Base-by-base conservation (phyloP, 1,140 invertebrate genomes). In the Streblospio benedicti region DNA sequence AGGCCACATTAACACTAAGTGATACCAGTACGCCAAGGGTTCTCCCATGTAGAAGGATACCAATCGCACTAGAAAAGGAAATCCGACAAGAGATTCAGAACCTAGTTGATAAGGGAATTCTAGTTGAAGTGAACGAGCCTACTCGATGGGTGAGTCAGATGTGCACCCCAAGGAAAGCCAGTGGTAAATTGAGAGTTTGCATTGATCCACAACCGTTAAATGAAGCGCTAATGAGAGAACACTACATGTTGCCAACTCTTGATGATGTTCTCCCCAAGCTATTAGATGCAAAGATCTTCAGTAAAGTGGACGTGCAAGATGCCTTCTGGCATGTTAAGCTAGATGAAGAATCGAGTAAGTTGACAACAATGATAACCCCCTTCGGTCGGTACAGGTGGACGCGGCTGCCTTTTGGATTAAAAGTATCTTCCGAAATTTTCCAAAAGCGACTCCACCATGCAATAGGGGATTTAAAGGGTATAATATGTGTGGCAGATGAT, bases 401-500 rank as follows among this genome's bases (percentile, higher is more conserved):
- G n/a, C 20, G 64, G 30, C 49, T 63, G 31, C 65, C 63, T 16
- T 67, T 65, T 47, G 63, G 65, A 6, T n/a, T 55, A 3, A 47
- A 32, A 12, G 60, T 62, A n/a, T 45, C 25, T 41, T 31, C 49
- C 14, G 73, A 74, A 59, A 61, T 71, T 1, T 80, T 77, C 64
- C 69, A 76, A 52, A 62, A 63, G 53, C 30, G 57, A 27, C 67
- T 69, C 44, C 33, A 31, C 12, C 52, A 69, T 57, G 68, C 72
- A 49, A 66, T 75, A 43, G 60, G 67, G 47, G 67, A 67, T 35
- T 61, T 79, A 9, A 41, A 64, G 27, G 71, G 76, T 49, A 66
- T 76, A 27, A 62, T 71, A 5, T 72, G 68, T 58, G 63, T 76
- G 20, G 73, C 76, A 60, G 77, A 79, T 58, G 52, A 54, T 16